A percentile compares a stretch with the other conserved stretches of the same genome.
Evolutionary conservation across 2,888 invertebrate genomes (phyloP).

Genomic region (Lobophora halterata): DNA sequence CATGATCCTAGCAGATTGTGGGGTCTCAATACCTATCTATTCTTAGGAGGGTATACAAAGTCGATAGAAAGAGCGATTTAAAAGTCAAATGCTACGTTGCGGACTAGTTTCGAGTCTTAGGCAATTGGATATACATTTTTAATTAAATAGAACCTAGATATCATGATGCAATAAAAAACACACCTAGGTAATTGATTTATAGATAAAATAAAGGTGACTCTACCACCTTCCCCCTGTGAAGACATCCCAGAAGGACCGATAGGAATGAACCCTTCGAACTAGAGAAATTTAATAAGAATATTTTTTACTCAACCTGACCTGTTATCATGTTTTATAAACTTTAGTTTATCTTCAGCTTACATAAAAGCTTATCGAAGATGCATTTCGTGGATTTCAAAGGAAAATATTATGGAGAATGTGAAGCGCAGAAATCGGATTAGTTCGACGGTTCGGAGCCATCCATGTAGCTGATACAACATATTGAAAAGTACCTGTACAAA

Average conservation of each 20-base stretch:
- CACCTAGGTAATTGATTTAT: too few species aligned
- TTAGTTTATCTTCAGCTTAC: too few species aligned
- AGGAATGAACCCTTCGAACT: too few species aligned
- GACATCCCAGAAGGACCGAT: too few species aligned
- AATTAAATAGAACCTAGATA: too few species aligned
- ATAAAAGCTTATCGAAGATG: slow-evolving; percentile 3
- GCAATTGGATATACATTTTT: neutral
- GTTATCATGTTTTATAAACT: too few species aligned
- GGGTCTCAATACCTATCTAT: slow-evolving; percentile 11
- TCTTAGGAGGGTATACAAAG: slow-evolving; percentile 37
- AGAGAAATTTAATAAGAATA: too few species aligned
- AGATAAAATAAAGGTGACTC: too few species aligned
- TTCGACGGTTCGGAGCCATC: slow-evolving; percentile 10
- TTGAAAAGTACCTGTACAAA: slow-evolving; percentile 15
- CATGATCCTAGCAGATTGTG: slow-evolving; percentile 10
- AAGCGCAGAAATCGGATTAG: slow-evolving; percentile 44
- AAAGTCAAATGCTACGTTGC: slow-evolving; percentile 47
- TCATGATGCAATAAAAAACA: too few species aligned
- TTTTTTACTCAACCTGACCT: too few species aligned
- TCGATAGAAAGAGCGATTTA: slow-evolving; percentile 46
- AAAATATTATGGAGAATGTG: slow-evolving; percentile 42
- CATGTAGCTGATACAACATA: slow-evolving; percentile 17
- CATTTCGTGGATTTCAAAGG: slow-evolving; percentile 35
- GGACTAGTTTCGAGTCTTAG: slow-evolving; percentile 15
- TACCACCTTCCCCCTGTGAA: too few species aligned